A percentile compares a stretch with the other conserved stretches of the same genome.
Conservation (phyloP, 2,888 invertebrate species). For the Enchytraeus crypticus region DNA sequence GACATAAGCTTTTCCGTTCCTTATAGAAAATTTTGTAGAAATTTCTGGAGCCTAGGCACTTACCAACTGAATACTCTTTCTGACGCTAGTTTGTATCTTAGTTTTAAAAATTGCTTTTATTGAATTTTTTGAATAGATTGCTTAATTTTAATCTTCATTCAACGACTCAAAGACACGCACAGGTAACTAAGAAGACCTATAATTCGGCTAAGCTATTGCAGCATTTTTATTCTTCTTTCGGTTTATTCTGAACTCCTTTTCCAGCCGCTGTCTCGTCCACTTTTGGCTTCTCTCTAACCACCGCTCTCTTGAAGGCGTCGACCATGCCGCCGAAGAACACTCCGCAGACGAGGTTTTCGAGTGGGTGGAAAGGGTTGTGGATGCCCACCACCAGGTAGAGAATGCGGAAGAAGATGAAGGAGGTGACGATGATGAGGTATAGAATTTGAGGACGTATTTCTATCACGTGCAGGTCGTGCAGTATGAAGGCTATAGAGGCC, state of each 20-base stretch:
- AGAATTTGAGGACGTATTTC: constrained; percentile 93
- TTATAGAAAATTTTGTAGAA: no score
- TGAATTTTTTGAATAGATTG: no score
- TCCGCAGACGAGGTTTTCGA: constrained; percentile 95
- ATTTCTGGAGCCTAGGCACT: no score
- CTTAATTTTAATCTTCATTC: no score
- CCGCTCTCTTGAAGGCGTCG: constrained; percentile 55
- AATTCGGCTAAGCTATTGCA: no score
- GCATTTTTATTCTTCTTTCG: not conserved
- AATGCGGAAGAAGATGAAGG: constrained; percentile 78
- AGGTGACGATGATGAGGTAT: constrained; percentile 84
- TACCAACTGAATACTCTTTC: no score
- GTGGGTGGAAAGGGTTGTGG: constrained; percentile 96
- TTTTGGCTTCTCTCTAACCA: not conserved
- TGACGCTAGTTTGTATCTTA: no score
- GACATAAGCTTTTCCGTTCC: no score
- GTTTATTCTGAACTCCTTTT: not conserved
- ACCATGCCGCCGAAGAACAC: constrained; percentile 83
- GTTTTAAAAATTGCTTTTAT: no score
- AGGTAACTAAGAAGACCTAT: no score
- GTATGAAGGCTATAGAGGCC: constrained; percentile 87
- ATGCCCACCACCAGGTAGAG: constrained; percentile 92
- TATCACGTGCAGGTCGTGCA: constrained; percentile 91
- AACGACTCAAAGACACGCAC: no score
- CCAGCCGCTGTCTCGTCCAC: not conserved